phyloP scores from a whole-genome alignment of 2,888 invertebrate species.

The Papilio protenor region DNA sequence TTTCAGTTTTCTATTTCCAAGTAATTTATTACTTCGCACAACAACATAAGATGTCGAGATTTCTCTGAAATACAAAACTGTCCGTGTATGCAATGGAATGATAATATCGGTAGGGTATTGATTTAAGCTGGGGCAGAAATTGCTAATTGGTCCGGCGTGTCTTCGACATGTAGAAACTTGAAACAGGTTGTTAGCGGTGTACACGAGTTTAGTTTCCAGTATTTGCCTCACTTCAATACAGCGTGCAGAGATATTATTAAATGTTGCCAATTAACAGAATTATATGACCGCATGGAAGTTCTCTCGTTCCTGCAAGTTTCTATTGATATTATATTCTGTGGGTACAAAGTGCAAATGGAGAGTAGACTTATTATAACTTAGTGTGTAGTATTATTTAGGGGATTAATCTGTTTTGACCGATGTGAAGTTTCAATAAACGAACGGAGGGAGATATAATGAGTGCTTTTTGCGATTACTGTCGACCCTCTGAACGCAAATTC shows the following conservation, averaged over 20 bases:
- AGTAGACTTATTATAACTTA: neutral
- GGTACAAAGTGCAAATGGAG: neutral
- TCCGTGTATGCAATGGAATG: neutral
- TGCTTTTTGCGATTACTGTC: slow-evolving; percentile 1
- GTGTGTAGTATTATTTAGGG: neutral
- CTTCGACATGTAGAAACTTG: neutral
- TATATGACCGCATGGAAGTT: neutral
- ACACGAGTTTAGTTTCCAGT: neutral
- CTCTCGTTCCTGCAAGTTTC: neutral
- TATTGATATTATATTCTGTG: neutral
- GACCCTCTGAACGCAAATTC: neutral
- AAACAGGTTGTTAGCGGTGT: neutral
- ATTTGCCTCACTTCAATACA: neutral
- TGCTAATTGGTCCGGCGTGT: neutral
- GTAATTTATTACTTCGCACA: too few relatives aligned
- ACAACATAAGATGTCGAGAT: neutral
- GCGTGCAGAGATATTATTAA: neutral
- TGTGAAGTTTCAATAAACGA: neutral
- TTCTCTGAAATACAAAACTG: neutral
- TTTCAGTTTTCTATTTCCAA: neutral
- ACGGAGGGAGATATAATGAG: slow-evolving; percentile 11
- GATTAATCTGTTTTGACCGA: neutral
- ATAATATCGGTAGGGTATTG: neutral
- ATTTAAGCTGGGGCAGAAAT: neutral
- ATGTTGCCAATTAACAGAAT: neutral